These are phyloP conservation scores for Pitangus sulphuratus DNA, from an alignment of 2,797 vertebrate genomes.

Conservation along the genomic window DNA sequence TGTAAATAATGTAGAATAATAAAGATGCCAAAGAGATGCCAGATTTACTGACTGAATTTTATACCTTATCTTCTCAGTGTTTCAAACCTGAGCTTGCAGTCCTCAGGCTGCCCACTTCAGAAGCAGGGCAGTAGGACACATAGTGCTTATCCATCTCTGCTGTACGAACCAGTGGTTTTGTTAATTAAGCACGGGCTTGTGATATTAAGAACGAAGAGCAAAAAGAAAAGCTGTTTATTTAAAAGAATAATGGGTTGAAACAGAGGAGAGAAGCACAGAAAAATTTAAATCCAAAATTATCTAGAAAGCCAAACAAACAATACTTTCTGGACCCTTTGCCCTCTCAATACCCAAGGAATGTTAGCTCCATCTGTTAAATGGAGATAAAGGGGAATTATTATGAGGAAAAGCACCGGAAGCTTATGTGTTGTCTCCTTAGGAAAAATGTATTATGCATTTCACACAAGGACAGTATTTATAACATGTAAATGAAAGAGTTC, in stretches of 20 bases:
- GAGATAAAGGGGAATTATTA: not conserved
- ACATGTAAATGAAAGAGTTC: not conserved
- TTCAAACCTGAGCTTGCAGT: not conserved
- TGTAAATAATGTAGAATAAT: not conserved
- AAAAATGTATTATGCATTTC: not conserved
- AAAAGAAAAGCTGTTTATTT: not conserved
- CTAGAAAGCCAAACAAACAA: not conserved
- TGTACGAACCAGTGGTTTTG: not conserved
- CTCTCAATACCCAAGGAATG: not conserved
- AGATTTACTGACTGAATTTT: not conserved
- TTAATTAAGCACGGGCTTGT: not conserved
- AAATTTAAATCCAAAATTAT: not conserved
- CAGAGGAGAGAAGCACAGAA: not conserved
- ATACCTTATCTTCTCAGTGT: not conserved
- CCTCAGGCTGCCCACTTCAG: not conserved
- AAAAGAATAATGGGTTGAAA: not conserved
- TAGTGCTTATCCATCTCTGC: not conserved
- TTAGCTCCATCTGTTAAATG: not conserved
- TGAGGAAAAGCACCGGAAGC: not conserved
- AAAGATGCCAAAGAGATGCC: not conserved
- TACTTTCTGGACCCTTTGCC: not conserved
- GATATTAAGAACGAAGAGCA: not conserved
- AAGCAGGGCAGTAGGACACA: not conserved
- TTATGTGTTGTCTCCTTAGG: not conserved
- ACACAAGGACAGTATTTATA: not conserved